Conservation (phyloP, 2,888 invertebrate species). For the Neria commutata region DNA sequence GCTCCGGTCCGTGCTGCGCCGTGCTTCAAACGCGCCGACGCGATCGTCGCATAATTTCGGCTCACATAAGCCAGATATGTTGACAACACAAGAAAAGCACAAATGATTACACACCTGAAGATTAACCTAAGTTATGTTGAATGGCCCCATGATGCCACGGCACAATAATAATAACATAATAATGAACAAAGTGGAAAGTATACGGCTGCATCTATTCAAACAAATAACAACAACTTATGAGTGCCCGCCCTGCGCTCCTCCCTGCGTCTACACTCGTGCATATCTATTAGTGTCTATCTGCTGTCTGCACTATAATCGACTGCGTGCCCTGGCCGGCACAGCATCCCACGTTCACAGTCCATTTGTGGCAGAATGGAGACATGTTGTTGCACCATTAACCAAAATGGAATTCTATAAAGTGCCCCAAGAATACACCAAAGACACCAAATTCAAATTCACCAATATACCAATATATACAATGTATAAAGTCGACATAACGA, state of each 20-base stretch:
- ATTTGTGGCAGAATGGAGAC: no score
- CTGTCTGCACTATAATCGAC: no score
- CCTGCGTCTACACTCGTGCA: no score
- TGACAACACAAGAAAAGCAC: conserved; percentile 60
- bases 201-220: conserved; percentile 53
- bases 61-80: conserved; percentile 58
- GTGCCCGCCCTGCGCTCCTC: neutral
- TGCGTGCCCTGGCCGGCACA: no score
- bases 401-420: neutral
- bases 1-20: no score
- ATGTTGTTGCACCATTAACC: neutral
- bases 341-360: no score
- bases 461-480: neutral
- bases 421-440: neutral
- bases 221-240: conserved; percentile 50
- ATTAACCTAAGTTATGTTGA: conserved; percentile 54
- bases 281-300: no score
- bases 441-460: conserved; percentile 1
- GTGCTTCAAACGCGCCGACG: conserved; percentile 39
- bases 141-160: neutral
- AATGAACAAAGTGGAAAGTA: conserved; percentile 35
- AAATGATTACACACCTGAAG: conserved; percentile 54
- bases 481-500: neutral
- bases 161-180: conserved; percentile 19
- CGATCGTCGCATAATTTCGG: conserved; percentile 49